Evolutionary conservation across 64 coral and sea anemone species (phyloP), one percentile per base, ranked within the genome.

Genomic region (Pocillopora damicornis): DNA sequence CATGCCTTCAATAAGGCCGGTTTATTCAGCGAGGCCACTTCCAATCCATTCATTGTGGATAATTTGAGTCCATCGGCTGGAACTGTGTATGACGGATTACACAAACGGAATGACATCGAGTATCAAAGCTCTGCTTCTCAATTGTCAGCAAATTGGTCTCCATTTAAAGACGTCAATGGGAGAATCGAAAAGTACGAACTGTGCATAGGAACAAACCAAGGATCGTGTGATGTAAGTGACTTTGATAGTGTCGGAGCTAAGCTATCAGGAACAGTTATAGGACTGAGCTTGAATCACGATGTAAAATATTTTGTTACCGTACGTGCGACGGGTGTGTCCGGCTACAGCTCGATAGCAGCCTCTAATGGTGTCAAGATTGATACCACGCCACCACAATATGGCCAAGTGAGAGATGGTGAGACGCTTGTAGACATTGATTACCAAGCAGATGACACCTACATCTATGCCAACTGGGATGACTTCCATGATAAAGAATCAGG

Each of bases 301-400:
- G 57, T 59, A 16, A 87, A 25, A 64, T 98, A 94, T 74, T 94
- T 79, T 59, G 81, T 90, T 5, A 94, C 96, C 42, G 74, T 98
- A 56, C 82, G 77, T 20, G 96, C 88, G 23, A 84, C 83, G 57
- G 94, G 92, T 68, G 84, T 89, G 69, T 76, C 90, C 7, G 96
- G 96, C 9, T 94, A 94, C 61, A 92, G 74, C 16, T 84, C 92
- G 38, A 79, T 60, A 37, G 88, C 87, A 60, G 80, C 90, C 7
- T 94, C 96, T 8, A 87, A 94, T 59, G 92, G 93, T 8, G 87
- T 94, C n/a, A 91, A 57, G 67, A 77, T 98, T 11, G 96, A 98
- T 67, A 72, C 72, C 7, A 92, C 92, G 9, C 64, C 87, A 16
- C 92, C 96, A 35, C 45, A 63, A 59, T 56, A 76, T 61, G 92